Percentiles rank a stretch among this genome's conserved stretches.
phyloP scores from a whole-genome alignment of 2,888 invertebrate genomes.

The Agapetus fuscipes region DNA sequence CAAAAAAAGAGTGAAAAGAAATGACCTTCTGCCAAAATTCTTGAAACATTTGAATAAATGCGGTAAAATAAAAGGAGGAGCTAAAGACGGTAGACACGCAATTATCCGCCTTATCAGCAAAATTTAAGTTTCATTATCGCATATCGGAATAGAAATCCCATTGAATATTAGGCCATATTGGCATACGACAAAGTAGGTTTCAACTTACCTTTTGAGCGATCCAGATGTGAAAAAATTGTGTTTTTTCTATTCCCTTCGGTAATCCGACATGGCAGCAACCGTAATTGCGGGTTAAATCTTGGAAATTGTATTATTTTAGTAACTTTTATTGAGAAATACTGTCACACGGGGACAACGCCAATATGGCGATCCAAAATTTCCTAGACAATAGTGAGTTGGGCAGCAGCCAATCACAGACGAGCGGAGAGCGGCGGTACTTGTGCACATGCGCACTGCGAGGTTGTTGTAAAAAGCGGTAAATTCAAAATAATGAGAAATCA shows the following conservation, averaged over 20 bases:
- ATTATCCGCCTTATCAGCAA: slow-evolving; percentile 52
- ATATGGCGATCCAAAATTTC: slow-evolving; percentile 23
- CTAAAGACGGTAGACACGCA: slow-evolving; percentile 30
- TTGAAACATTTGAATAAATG: slow-evolving; percentile 17
- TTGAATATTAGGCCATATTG: slow-evolving; percentile 52
- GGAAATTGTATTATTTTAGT: slow-evolving; percentile 10
- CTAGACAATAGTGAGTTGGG: slow-evolving; percentile 13
- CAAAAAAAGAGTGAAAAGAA: no score
- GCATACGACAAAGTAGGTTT: slow-evolving; percentile 42
- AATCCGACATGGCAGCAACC: background rate
- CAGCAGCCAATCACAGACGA: slow-evolving; percentile 4
- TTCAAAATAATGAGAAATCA: no score
- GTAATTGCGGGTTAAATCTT: slow-evolving; percentile 1
- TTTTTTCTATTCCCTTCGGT: background rate
- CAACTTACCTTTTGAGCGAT: slow-evolving; percentile 43
- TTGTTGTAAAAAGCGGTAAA: no score
- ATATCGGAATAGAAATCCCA: slow-evolving; percentile 49
- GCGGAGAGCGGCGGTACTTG: slow-evolving; percentile 3
- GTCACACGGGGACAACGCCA: slow-evolving; percentile 9
- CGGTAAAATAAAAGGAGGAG: slow-evolving; percentile 21
- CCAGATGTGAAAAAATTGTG: background rate
- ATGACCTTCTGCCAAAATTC: background rate
- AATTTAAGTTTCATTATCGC: slow-evolving; percentile 53
- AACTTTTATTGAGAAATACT: slow-evolving; percentile 9
- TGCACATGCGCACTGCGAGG: slow-evolving; percentile 8